These are phyloP conservation scores for Riparia riparia DNA, from an alignment of 2,113 vertebrate genomes.

Conservation along the genomic window DNA sequence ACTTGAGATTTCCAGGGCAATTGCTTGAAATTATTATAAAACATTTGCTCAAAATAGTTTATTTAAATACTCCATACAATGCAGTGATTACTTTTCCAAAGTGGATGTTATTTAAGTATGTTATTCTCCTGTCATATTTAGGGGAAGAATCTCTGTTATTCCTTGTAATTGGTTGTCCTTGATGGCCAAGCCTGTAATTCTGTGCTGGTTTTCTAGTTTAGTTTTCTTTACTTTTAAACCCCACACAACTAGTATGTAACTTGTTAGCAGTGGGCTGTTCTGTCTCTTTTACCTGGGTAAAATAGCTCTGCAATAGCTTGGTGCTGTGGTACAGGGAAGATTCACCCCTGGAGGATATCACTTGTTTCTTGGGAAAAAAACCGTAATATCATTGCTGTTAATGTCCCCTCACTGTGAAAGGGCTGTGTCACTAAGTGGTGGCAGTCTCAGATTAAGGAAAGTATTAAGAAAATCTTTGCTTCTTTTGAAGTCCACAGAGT, in stretches of 20 bases:
- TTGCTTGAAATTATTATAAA: conserved; percentile 54
- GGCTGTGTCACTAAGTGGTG: not conserved
- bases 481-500: not conserved
- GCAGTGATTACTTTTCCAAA: not conserved
- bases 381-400: not conserved
- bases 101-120: not conserved
- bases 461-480: not conserved
- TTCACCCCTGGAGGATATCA: not conserved
- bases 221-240: not conserved
- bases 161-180: not conserved
- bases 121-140: not conserved
- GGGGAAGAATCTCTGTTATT: not conserved
- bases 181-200: not conserved
- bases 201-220: not conserved
- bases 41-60: not conserved
- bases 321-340: not conserved
- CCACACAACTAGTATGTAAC: not conserved
- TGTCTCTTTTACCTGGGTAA: not conserved
- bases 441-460: not conserved
- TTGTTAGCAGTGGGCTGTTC: not conserved
- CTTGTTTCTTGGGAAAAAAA: not conserved
- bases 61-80: not conserved
- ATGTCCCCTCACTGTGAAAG: not conserved
- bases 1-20: conserved; percentile 36
- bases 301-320: not conserved